Evolutionary conservation across 2,888 invertebrate genomes (phyloP).

Genomic region (Silvanus unidentatus): DNA sequence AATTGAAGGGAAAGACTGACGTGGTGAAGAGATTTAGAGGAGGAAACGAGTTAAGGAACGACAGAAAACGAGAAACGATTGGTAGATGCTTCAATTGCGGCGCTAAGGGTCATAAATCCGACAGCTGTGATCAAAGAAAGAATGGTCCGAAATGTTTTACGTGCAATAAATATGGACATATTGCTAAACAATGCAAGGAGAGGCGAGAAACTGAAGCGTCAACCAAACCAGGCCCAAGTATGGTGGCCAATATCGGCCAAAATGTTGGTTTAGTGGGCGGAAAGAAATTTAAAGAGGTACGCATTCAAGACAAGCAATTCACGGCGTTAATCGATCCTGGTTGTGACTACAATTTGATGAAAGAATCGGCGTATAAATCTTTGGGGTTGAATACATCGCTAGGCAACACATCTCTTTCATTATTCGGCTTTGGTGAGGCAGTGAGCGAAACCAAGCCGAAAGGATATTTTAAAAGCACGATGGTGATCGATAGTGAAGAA

Average conservation of each 20-base stretch:
- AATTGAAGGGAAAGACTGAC: background rate
- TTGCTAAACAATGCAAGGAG: background rate
- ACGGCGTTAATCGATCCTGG: too few relatives aligned
- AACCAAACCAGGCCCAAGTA: background rate
- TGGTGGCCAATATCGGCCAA: background rate
- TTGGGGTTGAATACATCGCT: too few relatives aligned
- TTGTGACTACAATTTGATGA: too few relatives aligned
- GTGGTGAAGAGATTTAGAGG: background rate
- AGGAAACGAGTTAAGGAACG: background rate
- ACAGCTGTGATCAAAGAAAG: background rate
- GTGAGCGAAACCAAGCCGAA: too few relatives aligned
- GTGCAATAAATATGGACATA: constrained; percentile 1
- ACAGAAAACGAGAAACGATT: background rate
- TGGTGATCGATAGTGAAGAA: too few relatives aligned
- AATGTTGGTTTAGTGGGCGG: too few relatives aligned
- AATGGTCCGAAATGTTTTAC: background rate
- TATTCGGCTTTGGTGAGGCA: too few relatives aligned
- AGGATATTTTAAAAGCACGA: too few relatives aligned
- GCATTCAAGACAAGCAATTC: too few relatives aligned
- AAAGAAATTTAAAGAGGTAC: too few relatives aligned
- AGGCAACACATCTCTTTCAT: too few relatives aligned
- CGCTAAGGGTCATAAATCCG: background rate
- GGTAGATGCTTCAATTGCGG: constrained; percentile 1
- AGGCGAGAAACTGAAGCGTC: background rate
- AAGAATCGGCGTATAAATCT: too few relatives aligned